Base-by-base conservation (phyloP, 2,113 vertebrate genomes). In the Ictidomys tridecemlineatus region DNA sequence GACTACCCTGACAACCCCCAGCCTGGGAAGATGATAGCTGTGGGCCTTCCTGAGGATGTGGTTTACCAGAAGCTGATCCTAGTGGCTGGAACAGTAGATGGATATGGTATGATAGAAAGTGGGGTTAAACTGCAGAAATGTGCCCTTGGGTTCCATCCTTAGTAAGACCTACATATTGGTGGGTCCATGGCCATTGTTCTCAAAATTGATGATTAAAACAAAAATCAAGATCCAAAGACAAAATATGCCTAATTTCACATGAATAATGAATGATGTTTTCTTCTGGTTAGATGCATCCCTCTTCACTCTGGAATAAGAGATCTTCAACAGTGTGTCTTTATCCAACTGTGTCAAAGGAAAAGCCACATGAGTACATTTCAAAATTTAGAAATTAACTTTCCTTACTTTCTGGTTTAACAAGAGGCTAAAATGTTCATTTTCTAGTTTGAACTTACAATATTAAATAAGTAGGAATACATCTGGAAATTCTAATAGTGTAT, bases 281-380 rank as follows among this genome's bases (percentile, higher is more conserved):
- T 61, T 94, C 39, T 92, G 53, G 96, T 61, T 92, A 96, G 65
- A 67, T 73, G 76, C 87, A 88, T 82, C 79, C 95, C 92, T 45
- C 94, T 37, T 79, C 56, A 51, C 85, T 97, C 32, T 58, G 22
- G 65, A 45, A 61, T 1, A 96, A 94, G 14, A 90, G 34, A 76
- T 51, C 56, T 26, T 28, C 93, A 97, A 11, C 85, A 97, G 30
- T 37, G 86, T 92, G 34, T 13, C 12, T 67, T 88, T 61, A 48
- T 79, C 26, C n/a, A 58, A 3, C 37, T 18, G 67, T 48, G 42
- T 18, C 93, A 45, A 82, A 70, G 92, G 53, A 48, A 93, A 94
- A 76, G 56, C 63, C 58, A 77, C 58, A 89, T 56, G 17, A 89
- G 51, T 85, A 67, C 32, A 77, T 37, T 37, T 51, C 37, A 79